Evolutionary conservation across 2,888 invertebrate genomes (phyloP), one percentile per base, ranked within the genome.

Genomic region (Galerucella pusilla): DNA sequence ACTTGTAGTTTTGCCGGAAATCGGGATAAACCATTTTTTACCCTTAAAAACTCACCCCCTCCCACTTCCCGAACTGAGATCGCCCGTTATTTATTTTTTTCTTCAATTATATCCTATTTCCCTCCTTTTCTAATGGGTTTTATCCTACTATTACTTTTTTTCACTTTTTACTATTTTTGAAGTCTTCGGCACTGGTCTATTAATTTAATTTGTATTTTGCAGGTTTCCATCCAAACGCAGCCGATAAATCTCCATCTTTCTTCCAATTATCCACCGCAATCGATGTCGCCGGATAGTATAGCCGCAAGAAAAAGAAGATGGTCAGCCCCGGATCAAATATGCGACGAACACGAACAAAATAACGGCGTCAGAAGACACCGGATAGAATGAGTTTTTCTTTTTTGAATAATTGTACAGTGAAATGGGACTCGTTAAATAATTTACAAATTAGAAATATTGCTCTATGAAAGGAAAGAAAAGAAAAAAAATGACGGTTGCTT

Each of bases 291-390:
- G 1, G 78, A 80, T 42, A 80, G 79, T 64, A 35, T 80, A 35
- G 80, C 83, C 42, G 83, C 85, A 20, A 84, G 85, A 74, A 87
- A 88, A 77, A 79, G 87, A 77, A 85, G 89, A 67, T 90, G 90
- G 89, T 90, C 89, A 28, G 89, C 89, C 61, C 89, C 89, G 2
- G 89, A 89, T 78, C 88, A 88, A 81, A 88, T 88, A 80, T 88
- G 88, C 80, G 88, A 88, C 12, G 85, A 87, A 49, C 85, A 86
- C 75, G 84, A 85, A 77, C 83, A 83, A 79, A 71, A 42, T 42
- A 42, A 69, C n/a, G 54, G 52, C 16, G 67, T 42, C 11, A 75
- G 71, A 54, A 71, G 76, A 60, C 76, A 77, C 49, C 74, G 80
- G 12, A 12, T 60, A 28, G 72, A 66, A 49, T 72, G 63, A 70